Percentiles rank a stretch among this genome's conserved stretches.
These are phyloP conservation scores for Pinctada fucata DNA, from an alignment of 2,888 invertebrate species.

Conservation along the genomic window DNA sequence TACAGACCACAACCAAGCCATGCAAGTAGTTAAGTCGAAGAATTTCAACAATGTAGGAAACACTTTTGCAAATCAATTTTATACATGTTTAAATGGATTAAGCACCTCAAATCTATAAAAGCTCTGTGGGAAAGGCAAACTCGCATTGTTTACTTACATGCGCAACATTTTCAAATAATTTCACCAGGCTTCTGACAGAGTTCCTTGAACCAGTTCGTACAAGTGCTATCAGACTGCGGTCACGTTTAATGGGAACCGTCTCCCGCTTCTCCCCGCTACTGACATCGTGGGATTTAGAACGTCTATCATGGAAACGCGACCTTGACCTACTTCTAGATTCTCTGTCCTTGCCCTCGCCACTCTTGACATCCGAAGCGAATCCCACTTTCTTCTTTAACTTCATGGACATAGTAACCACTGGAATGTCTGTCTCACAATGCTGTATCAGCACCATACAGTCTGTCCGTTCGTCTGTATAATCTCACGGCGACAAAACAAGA, in stretches of 20 bases:
- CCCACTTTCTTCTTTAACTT: conserved; percentile 39
- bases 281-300: conserved; percentile 43
- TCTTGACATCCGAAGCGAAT: conserved; percentile 37
- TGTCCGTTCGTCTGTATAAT: neutral
- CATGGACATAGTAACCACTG: conserved; percentile 24
- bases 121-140: too few species aligned
- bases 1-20: too few species aligned
- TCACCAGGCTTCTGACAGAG: conserved; percentile 52
- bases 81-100: too few species aligned
- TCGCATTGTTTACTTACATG: conserved; percentile 13
- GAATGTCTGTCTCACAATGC: neutral
- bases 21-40: too few species aligned
- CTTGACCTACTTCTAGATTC: conserved; percentile 41
- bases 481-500: neutral
- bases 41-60: too few species aligned
- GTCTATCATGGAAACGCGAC: conserved; percentile 36
- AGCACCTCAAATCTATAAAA: too few species aligned
- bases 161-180: conserved; percentile 46
- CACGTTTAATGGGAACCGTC: conserved; percentile 43
- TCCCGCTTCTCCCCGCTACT: conserved; percentile 29
- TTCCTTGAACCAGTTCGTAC: conserved; percentile 51
- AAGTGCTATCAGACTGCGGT: conserved; percentile 50
- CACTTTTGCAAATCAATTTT: too few species aligned
- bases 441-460: neutral
- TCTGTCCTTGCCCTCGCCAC: conserved; percentile 13